Evolutionary conservation across 2,113 vertebrate genomes (phyloP).

Genomic region (Pantherophis guttatus): DNA sequence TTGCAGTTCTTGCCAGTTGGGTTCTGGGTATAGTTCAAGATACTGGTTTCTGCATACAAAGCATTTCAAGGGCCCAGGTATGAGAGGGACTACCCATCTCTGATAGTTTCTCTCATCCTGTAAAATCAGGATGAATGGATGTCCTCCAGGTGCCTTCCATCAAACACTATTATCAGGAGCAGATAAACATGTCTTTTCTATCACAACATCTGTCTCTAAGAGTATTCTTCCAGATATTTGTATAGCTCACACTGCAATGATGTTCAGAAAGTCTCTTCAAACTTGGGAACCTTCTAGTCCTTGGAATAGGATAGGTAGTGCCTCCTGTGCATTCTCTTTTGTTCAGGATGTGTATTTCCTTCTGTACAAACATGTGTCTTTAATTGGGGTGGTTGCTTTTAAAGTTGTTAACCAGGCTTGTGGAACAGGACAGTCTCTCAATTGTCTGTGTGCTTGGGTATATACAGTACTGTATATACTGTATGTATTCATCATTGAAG

Average conservation of each 20-base stretch:
- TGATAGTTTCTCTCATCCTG: neutral
- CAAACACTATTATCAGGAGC: neutral
- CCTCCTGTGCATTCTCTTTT: neutral
- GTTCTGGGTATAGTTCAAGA: neutral
- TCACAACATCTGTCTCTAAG: neutral
- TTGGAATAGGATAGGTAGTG: neutral
- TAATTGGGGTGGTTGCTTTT: neutral
- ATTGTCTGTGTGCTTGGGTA: neutral
- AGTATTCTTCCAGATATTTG: neutral
- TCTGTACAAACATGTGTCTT: neutral
- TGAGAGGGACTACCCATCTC: neutral
- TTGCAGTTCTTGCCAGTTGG: neutral
- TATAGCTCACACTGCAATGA: neutral
- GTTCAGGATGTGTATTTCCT: neutral
- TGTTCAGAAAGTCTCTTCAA: neutral
- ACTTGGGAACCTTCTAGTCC: neutral
- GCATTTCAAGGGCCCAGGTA: neutral
- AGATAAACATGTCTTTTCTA: neutral
- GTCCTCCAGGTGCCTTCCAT: neutral
- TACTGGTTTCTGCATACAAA: neutral
- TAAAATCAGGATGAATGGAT: neutral
- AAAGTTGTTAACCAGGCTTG: neutral
- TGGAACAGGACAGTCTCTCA: neutral
- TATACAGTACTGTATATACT: neutral
- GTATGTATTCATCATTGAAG: neutral